These are phyloP conservation scores for Agrotis puta DNA, from an alignment of 2,888 invertebrate species.

Conservation along the genomic window DNA sequence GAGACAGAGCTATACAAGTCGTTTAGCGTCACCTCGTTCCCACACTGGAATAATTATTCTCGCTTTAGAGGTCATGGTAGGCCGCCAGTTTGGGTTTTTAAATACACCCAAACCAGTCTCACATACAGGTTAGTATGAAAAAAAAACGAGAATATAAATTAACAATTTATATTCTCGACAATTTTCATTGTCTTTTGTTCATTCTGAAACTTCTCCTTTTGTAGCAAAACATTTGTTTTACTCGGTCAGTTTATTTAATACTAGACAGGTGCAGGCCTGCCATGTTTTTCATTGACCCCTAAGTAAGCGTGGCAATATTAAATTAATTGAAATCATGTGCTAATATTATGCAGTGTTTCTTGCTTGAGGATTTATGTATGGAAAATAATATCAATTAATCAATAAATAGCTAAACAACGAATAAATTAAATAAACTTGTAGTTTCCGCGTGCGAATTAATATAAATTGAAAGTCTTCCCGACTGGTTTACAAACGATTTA, in stretches of 20 bases:
- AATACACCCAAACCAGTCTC: neutral
- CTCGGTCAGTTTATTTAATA: slow-evolving; percentile 1
- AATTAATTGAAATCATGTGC: slow-evolving; percentile 43
- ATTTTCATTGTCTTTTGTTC: no score
- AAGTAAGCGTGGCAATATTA: slow-evolving; percentile 20
- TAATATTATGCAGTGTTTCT: slow-evolving; percentile 43
- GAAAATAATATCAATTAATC: slow-evolving; percentile 50
- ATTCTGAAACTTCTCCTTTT: neutral
- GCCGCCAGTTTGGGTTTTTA: neutral
- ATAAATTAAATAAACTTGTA: slow-evolving; percentile 34
- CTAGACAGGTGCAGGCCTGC: slow-evolving; percentile 11
- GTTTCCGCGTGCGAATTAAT: slow-evolving; percentile 45
- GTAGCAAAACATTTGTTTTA: neutral
- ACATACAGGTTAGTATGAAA: no score
- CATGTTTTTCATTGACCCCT: slow-evolving; percentile 21
- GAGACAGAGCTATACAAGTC: no score
- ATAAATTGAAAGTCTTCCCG: slow-evolving; percentile 24
- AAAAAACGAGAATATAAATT: no score
- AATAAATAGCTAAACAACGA: slow-evolving; percentile 24
- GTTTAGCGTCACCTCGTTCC: no score
- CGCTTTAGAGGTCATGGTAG: no score
- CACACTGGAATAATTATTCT: no score
- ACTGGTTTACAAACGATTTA: slow-evolving; percentile 20
- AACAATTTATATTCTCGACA: no score
- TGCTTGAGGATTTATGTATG: slow-evolving; percentile 44